These are phyloP conservation scores for Mixornis gularis DNA, from an alignment of 2,113 vertebrate species.

Conservation along the genomic window DNA sequence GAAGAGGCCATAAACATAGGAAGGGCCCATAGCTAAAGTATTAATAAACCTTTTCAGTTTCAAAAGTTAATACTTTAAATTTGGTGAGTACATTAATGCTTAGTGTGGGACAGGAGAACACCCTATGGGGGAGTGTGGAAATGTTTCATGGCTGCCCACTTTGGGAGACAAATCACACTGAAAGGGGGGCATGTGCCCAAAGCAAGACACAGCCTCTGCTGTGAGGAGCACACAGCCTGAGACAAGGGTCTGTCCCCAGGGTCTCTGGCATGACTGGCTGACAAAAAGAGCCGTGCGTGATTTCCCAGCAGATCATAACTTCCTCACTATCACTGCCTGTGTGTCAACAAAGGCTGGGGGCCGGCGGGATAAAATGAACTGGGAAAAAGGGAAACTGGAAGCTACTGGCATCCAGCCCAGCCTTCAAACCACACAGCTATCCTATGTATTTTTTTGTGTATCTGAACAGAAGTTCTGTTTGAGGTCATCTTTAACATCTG, in stretches of 20 bases:
- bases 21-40: not conserved
- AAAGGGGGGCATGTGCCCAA: not conserved
- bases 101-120: not conserved
- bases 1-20: not conserved
- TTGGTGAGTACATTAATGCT: not conserved
- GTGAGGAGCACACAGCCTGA: not conserved
- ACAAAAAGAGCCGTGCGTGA: rapidly evolving
- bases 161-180: not conserved
- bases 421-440: not conserved
- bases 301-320: not conserved
- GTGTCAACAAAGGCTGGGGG: not conserved
- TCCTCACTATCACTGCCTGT: not conserved
- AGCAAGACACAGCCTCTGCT: not conserved
- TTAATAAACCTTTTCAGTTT: not conserved
- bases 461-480: not conserved
- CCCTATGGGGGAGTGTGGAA: rapidly evolving
- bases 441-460: not conserved
- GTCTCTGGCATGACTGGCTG: not conserved
- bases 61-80: not conserved
- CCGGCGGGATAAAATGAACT: rapidly evolving
- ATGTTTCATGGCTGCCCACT: not conserved
- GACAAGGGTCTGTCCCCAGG: not conserved
- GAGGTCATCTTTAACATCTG: not conserved
- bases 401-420: not conserved
- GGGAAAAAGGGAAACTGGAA: constrained; percentile 9